These are phyloP conservation scores for Erynnis tages DNA, from an alignment of 2,888 invertebrate species.

Conservation along the genomic window DNA sequence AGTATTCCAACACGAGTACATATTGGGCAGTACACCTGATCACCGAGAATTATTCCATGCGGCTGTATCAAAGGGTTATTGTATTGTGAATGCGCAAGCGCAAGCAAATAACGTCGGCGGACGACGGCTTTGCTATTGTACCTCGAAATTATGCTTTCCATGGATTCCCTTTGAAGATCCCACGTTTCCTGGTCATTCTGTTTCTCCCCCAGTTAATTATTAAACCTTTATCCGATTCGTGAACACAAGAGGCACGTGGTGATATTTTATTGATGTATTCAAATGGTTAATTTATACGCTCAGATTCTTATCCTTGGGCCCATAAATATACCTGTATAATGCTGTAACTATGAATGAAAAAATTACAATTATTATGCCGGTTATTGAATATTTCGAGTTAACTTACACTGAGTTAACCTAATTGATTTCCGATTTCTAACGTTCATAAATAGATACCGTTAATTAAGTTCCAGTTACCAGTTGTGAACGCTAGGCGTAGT, in stretches of 20 bases:
- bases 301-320: too few relatives aligned
- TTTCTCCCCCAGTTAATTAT: constrained; percentile 37
- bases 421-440: too few relatives aligned
- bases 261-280: neutral
- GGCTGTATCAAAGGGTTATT: constrained; percentile 56
- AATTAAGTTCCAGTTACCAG: too few relatives aligned
- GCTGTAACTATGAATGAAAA: too few relatives aligned
- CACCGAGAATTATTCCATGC: constrained; percentile 38
- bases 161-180: constrained; percentile 31
- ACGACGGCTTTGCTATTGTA: constrained; percentile 40
- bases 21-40: constrained; percentile 33
- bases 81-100: constrained; percentile 39
- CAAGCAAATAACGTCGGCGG: constrained; percentile 35
- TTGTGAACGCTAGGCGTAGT: too few relatives aligned
- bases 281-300: too few relatives aligned
- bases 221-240: constrained; percentile 5
- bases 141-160: constrained; percentile 39
- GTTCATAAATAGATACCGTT: too few relatives aligned
- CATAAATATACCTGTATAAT: too few relatives aligned
- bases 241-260: neutral
- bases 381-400: too few relatives aligned
- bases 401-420: too few relatives aligned
- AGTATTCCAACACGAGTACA: constrained; percentile 25
- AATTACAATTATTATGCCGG: too few relatives aligned
- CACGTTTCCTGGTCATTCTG: constrained; percentile 35